Conservation (phyloP, 1,140 invertebrate genomes). For the Venustaconcha ellipsiformis region DNA sequence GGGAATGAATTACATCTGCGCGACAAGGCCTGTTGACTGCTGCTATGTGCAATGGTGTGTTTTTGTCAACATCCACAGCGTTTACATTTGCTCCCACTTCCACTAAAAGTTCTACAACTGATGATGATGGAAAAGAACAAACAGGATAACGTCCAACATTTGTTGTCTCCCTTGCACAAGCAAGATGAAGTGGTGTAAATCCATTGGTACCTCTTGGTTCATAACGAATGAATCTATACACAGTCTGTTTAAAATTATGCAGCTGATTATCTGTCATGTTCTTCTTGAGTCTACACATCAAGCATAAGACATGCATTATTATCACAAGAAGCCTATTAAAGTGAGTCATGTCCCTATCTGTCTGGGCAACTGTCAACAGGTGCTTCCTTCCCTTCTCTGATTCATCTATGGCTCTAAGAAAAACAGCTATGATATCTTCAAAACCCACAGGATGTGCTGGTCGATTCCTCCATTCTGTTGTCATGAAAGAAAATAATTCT, state of each 20-base stretch:
- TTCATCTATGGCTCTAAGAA: constrained; percentile 69
- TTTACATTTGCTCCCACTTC: constrained; percentile 86
- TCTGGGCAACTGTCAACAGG: constrained; percentile 49
- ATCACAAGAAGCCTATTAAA: constrained; percentile 88
- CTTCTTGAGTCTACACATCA: constrained; percentile 71
- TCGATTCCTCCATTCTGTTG: constrained; percentile 79
- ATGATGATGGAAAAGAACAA: constrained; percentile 80
- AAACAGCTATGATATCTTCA: constrained; percentile 84
- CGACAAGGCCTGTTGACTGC: constrained; percentile 73
- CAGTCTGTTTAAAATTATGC: constrained; percentile 72
- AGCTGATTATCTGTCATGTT: constrained; percentile 59
- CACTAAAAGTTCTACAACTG: constrained; percentile 82
- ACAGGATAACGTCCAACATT: constrained; percentile 78
- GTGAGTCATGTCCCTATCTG: constrained; percentile 77
- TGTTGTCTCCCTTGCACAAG: constrained; percentile 75
- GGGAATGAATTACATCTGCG: constrained; percentile 75
- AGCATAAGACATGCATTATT: constrained; percentile 77
- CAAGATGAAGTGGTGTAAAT: constrained; percentile 87
- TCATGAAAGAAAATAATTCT: constrained; percentile 95
- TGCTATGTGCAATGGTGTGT: constrained; percentile 86
- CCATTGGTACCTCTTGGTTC: constrained; percentile 79
- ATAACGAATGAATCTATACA: constrained; percentile 80
- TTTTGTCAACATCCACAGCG: constrained; percentile 77
- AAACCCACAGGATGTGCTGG: constrained; percentile 79
- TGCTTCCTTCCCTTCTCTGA: constrained; percentile 52